Percentiles rank a stretch among this genome's conserved stretches.
Evolutionary conservation across 2,797 vertebrate species (phyloP).

Genomic region (Pipistrellus pipistrellus): DNA sequence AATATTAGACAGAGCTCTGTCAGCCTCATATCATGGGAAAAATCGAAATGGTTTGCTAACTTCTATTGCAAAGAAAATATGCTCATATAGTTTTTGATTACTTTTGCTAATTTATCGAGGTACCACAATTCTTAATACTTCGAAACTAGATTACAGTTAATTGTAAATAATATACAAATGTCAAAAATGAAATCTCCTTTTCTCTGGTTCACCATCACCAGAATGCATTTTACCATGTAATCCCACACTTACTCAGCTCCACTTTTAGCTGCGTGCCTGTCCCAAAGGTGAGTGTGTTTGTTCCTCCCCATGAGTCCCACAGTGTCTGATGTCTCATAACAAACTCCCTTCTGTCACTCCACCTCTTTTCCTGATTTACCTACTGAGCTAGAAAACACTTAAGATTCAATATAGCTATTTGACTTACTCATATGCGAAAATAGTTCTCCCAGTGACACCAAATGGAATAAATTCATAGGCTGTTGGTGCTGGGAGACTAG

Average conservation of each 20-base stretch:
- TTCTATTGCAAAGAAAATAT: conserved; percentile 21
- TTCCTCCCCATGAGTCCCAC: conserved; percentile 15
- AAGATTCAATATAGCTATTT: conserved; percentile 12
- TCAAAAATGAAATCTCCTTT: neutral
- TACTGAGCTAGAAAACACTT: conserved; percentile 39
- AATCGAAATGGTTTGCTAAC: conserved; percentile 37
- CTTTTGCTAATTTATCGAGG: conserved; percentile 18
- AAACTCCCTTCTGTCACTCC: conserved; percentile 32
- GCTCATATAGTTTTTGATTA: neutral
- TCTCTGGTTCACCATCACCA: neutral
- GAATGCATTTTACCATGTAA: neutral
- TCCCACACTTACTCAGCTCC: neutral
- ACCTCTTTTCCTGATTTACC: conserved; percentile 5
- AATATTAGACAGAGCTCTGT: conserved; percentile 6
- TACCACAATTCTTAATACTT: conserved; percentile 14
- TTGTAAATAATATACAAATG: conserved; percentile 46
- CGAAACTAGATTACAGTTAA: neutral
- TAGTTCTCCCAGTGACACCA: fast-evolving
- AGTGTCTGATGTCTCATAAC: conserved; percentile 33
- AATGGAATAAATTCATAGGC: neutral
- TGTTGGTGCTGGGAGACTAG: neutral
- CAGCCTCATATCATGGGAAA: conserved; percentile 35
- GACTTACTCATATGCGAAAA: conserved; percentile 17
- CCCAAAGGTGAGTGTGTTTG: neutral
- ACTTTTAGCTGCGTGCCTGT: conserved; percentile 27